A percentile compares a stretch with the other conserved stretches of the same genome.
Conservation (phyloP, 2,113 vertebrate genomes). For the Ctenomys sociabilis region DNA sequence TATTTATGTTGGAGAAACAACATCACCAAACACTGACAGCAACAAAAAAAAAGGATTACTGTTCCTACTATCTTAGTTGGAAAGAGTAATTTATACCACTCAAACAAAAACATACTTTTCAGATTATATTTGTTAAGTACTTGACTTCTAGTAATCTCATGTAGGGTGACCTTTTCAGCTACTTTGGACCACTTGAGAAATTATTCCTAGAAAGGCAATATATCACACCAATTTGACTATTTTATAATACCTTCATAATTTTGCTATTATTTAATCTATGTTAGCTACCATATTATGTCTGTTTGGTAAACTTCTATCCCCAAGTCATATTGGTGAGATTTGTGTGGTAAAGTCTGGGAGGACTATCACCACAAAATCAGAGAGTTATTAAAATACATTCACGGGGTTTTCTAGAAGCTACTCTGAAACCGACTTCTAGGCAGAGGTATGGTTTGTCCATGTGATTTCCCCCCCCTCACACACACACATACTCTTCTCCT, state of each 20-base stretch:
- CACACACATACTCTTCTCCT: neutral
- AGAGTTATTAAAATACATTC: neutral
- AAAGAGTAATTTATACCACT: neutral
- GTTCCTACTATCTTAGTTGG: neutral
- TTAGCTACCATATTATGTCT: neutral
- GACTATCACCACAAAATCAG: neutral
- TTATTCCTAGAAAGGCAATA: neutral
- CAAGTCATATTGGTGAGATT: neutral
- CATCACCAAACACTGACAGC: neutral
- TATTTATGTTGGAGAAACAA: neutral
- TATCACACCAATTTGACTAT: neutral
- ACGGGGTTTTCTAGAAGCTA: neutral
- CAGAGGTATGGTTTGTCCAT: neutral
- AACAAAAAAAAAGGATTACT: neutral
- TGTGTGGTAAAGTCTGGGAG: neutral
- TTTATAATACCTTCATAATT: neutral
- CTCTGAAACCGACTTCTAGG: neutral
- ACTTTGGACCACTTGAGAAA: neutral
- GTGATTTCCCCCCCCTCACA: too few relatives aligned
- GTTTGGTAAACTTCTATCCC: neutral
- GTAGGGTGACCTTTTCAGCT: neutral
- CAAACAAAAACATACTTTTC: neutral
- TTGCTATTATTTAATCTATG: neutral
- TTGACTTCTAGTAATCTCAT: neutral
- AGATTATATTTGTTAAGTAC: neutral